phyloP scores from a whole-genome alignment of 2,113 vertebrate species.

The Hepsetus odoe region DNA sequence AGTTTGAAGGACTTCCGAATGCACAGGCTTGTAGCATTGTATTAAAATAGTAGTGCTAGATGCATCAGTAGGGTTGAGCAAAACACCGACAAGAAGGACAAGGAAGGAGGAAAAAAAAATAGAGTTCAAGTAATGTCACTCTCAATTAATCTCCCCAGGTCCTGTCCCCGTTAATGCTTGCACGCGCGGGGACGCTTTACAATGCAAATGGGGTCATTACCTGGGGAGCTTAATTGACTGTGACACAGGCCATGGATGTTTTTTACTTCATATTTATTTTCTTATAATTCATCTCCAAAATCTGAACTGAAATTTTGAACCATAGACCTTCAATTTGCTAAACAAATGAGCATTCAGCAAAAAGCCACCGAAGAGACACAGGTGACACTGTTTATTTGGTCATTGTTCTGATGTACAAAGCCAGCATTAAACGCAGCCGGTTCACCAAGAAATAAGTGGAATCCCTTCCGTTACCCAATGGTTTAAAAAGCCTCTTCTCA shows the following conservation, averaged over 20 bases:
- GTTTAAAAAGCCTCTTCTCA: too few species aligned
- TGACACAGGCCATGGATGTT: slow-evolving; percentile 81
- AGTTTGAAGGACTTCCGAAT: slow-evolving; percentile 90
- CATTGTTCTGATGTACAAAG: background rate
- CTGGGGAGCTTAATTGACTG: slow-evolving; percentile 92
- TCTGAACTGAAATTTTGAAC: slow-evolving; percentile 61
- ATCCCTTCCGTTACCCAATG: too few species aligned
- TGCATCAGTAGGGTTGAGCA: slow-evolving; percentile 87
- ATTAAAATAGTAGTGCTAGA: slow-evolving; percentile 90
- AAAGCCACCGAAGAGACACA: background rate
- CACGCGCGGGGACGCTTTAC: slow-evolving; percentile 86
- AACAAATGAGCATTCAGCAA: slow-evolving; percentile 1
- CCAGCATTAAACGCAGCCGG: background rate
- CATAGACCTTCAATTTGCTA: slow-evolving; percentile 1
- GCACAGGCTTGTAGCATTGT: slow-evolving; percentile 88
- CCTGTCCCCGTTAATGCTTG: slow-evolving; percentile 91
- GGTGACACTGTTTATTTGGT: background rate
- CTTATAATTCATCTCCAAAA: slow-evolving; percentile 81
- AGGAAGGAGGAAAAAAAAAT: slow-evolving; percentile 30
- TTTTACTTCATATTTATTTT: slow-evolving; percentile 85
- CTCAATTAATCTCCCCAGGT: slow-evolving; percentile 93
- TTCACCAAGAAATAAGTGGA: background rate
- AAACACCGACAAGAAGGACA: slow-evolving; percentile 61
- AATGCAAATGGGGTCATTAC: slow-evolving; percentile 95
- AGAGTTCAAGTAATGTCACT: slow-evolving; percentile 90